phyloP scores from a whole-genome alignment of 2,797 vertebrate genomes.

The Crenichthys baileyi region DNA sequence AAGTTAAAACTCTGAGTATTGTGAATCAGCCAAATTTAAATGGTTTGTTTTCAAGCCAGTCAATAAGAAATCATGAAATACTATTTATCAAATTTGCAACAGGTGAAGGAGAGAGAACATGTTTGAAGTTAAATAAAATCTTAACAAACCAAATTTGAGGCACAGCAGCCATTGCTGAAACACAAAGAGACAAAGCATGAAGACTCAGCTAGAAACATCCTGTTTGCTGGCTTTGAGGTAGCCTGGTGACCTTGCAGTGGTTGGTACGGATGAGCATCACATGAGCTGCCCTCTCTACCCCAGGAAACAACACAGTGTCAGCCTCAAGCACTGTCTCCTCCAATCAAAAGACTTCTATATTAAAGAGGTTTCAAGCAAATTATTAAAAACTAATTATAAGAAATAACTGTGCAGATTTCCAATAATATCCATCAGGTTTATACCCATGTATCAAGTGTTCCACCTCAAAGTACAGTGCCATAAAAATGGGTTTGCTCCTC shows the following conservation, averaged over 20 bases:
- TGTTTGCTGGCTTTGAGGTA: background rate
- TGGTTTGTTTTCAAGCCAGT: background rate
- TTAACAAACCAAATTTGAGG: background rate
- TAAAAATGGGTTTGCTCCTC: background rate
- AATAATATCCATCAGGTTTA: background rate
- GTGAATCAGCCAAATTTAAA: background rate
- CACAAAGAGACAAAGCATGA: background rate
- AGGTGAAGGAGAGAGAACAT: background rate
- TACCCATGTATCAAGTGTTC: background rate
- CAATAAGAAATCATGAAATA: background rate
- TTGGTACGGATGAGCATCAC: conserved; percentile 61
- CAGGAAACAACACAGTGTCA: conserved; percentile 37
- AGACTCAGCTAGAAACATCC: background rate
- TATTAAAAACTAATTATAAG: background rate
- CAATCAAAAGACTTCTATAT: conserved; percentile 51
- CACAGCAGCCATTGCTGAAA: background rate
- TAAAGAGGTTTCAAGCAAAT: conserved; percentile 14
- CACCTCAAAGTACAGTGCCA: background rate
- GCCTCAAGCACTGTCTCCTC: conserved; percentile 43
- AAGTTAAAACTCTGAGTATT: background rate
- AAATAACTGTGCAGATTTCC: background rate
- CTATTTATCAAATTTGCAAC: background rate
- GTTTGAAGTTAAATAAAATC: background rate
- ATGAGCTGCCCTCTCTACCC: conserved; percentile 36
- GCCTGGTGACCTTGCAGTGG: conserved; percentile 35